Evolutionary conservation across 1,140 invertebrate species (phyloP), one percentile per base, ranked within the genome.

Genomic region (Monomorium pharaonis): DNA sequence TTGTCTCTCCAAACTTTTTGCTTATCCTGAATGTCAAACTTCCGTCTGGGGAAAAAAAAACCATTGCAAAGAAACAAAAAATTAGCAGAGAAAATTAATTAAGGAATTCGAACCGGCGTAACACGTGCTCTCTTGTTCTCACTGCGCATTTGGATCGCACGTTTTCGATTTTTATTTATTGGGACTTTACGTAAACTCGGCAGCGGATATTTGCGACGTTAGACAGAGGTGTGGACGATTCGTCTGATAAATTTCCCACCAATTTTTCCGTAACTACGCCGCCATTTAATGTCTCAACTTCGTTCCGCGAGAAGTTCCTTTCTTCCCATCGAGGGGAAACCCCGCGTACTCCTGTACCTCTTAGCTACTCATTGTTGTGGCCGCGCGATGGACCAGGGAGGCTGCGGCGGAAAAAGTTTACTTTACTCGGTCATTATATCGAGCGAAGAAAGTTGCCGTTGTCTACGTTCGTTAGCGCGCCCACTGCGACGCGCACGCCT

Each of bases 361-460:
- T 30, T 37, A 21, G 18, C 24, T 24, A 72, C 56, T 60, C 78
- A 83, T 83, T 30, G 37, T 44, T 54, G 60, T 10, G 60, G 49
- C 33, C 76, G 76, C 62, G 9, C 60, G 27, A 12, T 67, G 60
- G 30, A 63, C 63, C 65, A 33, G 18, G 51, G 58, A 49, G 70
- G 63, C 21, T 56, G 65, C 49, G 7, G 44, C 44, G 27, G 49
- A 83, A 74, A 74, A 72, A 44, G 78, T 74, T 58, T 7, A 4
- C 42, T 18, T 74, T 74, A 83, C 24, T 58, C 47, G 24, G 51
- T 58, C 49, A 81, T 72, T 81, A 81, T 21, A 63, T 78, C 58
- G 75, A 62, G 24, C 49, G 16, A 83, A 72, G 78, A 72, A 47
- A 83, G 65, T 72, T 72, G 7, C 37, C 67, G 16, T 24, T 49